phyloP scores from a whole-genome alignment of 2,888 invertebrate species.

The Coleophora deauratella region DNA sequence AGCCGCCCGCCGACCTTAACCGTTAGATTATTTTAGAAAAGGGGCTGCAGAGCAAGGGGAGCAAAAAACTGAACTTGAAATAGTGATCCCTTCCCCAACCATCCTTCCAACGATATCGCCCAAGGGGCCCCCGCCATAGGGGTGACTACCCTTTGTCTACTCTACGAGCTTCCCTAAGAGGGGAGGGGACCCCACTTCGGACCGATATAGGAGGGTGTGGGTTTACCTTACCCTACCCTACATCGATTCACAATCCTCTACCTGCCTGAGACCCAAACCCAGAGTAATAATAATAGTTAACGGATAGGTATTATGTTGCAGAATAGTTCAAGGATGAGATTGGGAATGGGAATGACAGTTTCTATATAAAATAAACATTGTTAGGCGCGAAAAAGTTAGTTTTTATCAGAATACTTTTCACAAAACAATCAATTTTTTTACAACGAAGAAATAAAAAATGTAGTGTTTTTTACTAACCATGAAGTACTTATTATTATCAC shows the following conservation, averaged over 20 bases:
- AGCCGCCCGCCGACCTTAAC: too few species aligned
- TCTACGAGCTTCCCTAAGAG: slow-evolving; percentile 53
- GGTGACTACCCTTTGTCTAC: slow-evolving; percentile 71
- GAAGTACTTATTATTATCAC: too few species aligned
- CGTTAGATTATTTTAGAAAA: slow-evolving; percentile 17
- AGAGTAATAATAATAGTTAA: slow-evolving; percentile 22
- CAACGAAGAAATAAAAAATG: too few species aligned
- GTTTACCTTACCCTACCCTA: slow-evolving; percentile 50
- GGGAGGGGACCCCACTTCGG: slow-evolving; percentile 66
- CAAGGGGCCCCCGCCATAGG: slow-evolving; percentile 63
- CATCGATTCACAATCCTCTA: slow-evolving; percentile 53
- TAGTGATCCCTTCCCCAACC: slow-evolving; percentile 54
- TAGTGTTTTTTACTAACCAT: too few species aligned
- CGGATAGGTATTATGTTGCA: not conserved
- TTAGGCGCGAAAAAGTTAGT: slow-evolving; percentile 12
- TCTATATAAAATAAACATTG: too few species aligned
- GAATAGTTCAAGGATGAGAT: too few species aligned
- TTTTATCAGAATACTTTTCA: too few species aligned
- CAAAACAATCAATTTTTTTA: too few species aligned
- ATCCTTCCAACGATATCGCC: slow-evolving; percentile 54
- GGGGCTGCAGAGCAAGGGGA: slow-evolving; percentile 27
- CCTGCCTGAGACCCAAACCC: slow-evolving; percentile 30
- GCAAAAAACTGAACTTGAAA: slow-evolving; percentile 50
- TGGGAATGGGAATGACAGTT: too few species aligned
- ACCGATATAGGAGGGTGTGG: slow-evolving; percentile 56